A percentile compares a stretch with the other conserved stretches of the same genome.
Conservation (phyloP, 2,888 invertebrate species). For the Dilophus febrilis region DNA sequence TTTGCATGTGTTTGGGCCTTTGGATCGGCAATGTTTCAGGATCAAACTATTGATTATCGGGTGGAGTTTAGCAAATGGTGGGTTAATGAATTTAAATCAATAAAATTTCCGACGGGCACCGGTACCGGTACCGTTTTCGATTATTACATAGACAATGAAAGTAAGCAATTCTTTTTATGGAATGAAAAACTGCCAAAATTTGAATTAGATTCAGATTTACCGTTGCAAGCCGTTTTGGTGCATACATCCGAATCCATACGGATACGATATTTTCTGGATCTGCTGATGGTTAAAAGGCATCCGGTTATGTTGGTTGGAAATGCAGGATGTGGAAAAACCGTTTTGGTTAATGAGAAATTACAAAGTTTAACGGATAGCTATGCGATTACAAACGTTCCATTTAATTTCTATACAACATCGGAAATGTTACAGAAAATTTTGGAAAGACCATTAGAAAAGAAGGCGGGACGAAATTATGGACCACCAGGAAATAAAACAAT, state of each 20-base stretch:
- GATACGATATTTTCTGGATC: slow-evolving; percentile 73
- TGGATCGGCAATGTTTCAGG: slow-evolving; percentile 93
- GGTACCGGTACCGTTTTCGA: slow-evolving; percentile 85
- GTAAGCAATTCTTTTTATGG: slow-evolving; percentile 81
- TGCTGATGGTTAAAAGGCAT: slow-evolving; percentile 71
- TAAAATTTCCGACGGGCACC: slow-evolving; percentile 59
- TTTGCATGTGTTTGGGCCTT: slow-evolving; percentile 96
- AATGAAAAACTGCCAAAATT: slow-evolving; percentile 77
- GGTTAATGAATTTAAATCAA: slow-evolving; percentile 86
- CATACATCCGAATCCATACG: slow-evolving; percentile 88
- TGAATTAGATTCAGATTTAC: slow-evolving; percentile 79
- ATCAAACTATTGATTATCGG: slow-evolving; percentile 61
- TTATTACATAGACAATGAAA: slow-evolving; percentile 80
- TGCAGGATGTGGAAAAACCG: slow-evolving; percentile 89
- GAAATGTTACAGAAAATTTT: slow-evolving; percentile 85
- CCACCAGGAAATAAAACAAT: slow-evolving; percentile 88
- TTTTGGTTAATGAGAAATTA: slow-evolving; percentile 53
- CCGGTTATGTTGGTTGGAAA: slow-evolving; percentile 91
- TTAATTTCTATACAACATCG: slow-evolving; percentile 91
- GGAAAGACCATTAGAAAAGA: slow-evolving; percentile 90
- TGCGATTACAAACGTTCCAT: slow-evolving; percentile 79
- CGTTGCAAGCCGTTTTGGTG: slow-evolving; percentile 82
- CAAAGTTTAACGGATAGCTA: slow-evolving; percentile 65
- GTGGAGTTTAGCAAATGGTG: slow-evolving; percentile 94
- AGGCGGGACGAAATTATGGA: slow-evolving; percentile 87